phyloP scores from a whole-genome alignment of 2,888 invertebrate genomes.

The Mesorhabditis belari region DNA sequence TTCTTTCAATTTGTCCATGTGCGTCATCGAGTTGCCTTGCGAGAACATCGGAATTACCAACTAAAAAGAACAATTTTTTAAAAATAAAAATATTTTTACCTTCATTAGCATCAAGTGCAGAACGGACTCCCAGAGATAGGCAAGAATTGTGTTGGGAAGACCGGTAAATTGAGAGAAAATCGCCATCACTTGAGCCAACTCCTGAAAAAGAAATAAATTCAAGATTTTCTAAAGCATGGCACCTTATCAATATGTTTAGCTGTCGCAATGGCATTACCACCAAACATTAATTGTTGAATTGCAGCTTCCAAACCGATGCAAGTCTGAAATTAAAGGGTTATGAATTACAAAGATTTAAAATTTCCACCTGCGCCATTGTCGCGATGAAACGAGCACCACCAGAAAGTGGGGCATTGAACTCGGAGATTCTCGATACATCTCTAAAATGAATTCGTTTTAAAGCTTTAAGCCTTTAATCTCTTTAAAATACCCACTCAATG shows the following conservation, averaged over 20 bases:
- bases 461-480: not conserved
- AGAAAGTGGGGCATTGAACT: slow-evolving; percentile 21
- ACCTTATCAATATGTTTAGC: not conserved
- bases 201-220: not conserved
- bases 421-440: slow-evolving; percentile 20
- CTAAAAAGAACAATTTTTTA: not conserved
- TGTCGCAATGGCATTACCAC: not conserved
- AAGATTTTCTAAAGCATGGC: not conserved
- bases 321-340: no score
- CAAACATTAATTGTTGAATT: not conserved
- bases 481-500: not conserved
- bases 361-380: slow-evolving; percentile 9
- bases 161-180: not conserved
- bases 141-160: not conserved
- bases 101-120: not conserved
- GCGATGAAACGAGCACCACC: slow-evolving; percentile 30
- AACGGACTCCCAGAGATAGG: not conserved
- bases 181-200: not conserved
- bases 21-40: not conserved
- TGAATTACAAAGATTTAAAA: not conserved
- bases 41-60: not conserved
- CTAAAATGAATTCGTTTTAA: slow-evolving; percentile 5
- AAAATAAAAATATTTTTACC: not conserved
- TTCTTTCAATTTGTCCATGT: not conserved
- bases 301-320: not conserved